These are phyloP conservation scores for Eugnorisma glareosa DNA, from an alignment of 2,888 invertebrate species.

Conservation along the genomic window DNA sequence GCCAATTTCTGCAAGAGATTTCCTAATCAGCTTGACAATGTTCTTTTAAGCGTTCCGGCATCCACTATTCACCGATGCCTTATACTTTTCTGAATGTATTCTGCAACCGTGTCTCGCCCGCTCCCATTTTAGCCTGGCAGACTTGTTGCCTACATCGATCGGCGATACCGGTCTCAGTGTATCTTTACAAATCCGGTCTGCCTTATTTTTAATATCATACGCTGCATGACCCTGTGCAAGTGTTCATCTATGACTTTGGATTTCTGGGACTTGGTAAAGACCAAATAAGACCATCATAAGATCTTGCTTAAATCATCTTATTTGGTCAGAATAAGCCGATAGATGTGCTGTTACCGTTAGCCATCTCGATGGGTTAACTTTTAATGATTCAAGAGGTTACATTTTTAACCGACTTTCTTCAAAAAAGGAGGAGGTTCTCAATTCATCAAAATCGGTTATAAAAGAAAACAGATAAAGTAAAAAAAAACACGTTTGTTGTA, in stretches of 20 bases:
- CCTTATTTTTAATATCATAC: slow-evolving; percentile 39
- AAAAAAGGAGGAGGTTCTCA: too few species aligned
- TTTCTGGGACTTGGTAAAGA: slow-evolving; percentile 15
- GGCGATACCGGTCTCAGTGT: slow-evolving; percentile 45
- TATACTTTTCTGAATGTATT: slow-evolving; percentile 24
- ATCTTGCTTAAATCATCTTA: too few species aligned
- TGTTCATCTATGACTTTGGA: slow-evolving; percentile 10
- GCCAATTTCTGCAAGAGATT: neutral
- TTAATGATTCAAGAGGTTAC: neutral
- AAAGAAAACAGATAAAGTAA: too few species aligned
- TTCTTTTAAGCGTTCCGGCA: slow-evolving; percentile 18
- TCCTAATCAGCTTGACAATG: neutral
- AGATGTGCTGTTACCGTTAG: neutral
- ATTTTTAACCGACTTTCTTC: too few species aligned
- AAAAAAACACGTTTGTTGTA: too few species aligned
- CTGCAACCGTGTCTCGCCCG: slow-evolving; percentile 17
- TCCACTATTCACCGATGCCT: neutral
- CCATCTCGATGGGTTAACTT: neutral
- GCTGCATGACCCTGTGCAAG: neutral
- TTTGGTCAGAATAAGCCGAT: neutral
- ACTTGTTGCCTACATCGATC: slow-evolving; percentile 52
- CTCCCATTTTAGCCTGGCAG: slow-evolving; percentile 35
- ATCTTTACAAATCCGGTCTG: slow-evolving; percentile 52
- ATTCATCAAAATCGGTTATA: too few species aligned
- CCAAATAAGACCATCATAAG: neutral